Conservation (phyloP, 2,797 vertebrate species). For the Notolabrus celidotus region DNA sequence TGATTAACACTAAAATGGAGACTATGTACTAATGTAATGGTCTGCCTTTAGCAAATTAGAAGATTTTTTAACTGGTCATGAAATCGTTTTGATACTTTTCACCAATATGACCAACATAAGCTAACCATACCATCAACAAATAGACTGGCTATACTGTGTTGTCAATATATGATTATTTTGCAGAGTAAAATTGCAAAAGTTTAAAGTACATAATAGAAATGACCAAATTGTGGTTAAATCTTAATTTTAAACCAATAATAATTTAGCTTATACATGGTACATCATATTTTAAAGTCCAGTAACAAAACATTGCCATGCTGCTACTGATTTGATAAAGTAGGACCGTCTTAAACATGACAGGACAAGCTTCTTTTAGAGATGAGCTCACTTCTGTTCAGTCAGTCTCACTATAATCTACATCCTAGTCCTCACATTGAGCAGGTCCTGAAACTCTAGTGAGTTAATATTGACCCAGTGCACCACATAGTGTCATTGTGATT, state of each 20-base stretch:
- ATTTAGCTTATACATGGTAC: neutral
- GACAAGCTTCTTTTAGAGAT: neutral
- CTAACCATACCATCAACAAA: neutral
- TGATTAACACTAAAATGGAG: too few species aligned
- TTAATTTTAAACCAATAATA: neutral
- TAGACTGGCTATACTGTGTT: neutral
- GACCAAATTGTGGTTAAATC: neutral
- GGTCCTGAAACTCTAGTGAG: constrained; percentile 74
- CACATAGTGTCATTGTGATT: constrained; percentile 61
- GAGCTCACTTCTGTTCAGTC: constrained; percentile 2
- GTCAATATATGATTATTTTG: too few species aligned
- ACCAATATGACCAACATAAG: neutral
- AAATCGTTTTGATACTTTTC: too few species aligned
- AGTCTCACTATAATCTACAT: constrained; percentile 37
- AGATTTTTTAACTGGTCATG: too few species aligned
- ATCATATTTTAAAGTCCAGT: neutral
- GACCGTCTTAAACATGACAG: too few species aligned
- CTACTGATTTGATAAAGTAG: too few species aligned
- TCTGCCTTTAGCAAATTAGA: neutral
- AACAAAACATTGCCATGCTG: neutral
- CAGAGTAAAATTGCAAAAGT: neutral
- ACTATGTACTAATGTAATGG: too few species aligned
- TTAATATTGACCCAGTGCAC: constrained; percentile 82
- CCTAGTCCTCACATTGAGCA: constrained; percentile 49
- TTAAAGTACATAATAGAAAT: neutral